Conservation (phyloP, 1,140 invertebrate species). For the Meloidogyne exigua region DNA sequence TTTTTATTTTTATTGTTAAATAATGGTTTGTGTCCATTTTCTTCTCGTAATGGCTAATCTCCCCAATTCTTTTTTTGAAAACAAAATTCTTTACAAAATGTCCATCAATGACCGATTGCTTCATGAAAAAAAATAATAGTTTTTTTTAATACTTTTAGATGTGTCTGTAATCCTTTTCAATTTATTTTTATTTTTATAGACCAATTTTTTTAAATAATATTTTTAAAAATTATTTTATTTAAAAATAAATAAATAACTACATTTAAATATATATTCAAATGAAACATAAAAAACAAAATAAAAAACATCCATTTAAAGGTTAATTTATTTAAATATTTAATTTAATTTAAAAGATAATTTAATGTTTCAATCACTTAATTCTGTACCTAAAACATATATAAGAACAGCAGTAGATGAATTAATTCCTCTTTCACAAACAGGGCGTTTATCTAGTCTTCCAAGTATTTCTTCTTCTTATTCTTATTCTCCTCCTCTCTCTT, state of each 20-base stretch:
- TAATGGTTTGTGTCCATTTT: neutral
- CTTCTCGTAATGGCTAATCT: neutral
- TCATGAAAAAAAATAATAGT: neutral
- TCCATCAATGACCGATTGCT: neutral
- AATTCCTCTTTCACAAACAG: slow-evolving; percentile 1
- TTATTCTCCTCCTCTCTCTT: too few relatives aligned
- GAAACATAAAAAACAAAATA: too few relatives aligned
- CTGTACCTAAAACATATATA: slow-evolving; percentile 24
- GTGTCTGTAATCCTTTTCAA: too few relatives aligned
- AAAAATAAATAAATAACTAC: too few relatives aligned
- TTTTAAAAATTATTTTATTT: too few relatives aligned
- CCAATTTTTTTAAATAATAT: too few relatives aligned
- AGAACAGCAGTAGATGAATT: slow-evolving; percentile 7
- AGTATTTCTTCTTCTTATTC: neutral
- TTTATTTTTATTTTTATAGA: too few relatives aligned
- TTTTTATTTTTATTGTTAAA: neutral
- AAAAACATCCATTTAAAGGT: too few relatives aligned
- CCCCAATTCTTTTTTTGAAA: neutral
- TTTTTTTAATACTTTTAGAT: neutral
- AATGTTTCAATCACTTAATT: slow-evolving; percentile 25
- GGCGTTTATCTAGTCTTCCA: slow-evolving; percentile 18
- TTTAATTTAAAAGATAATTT: slow-evolving; percentile 7
- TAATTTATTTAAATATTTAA: neutral
- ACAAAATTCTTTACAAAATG: neutral
- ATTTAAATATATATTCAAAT: too few relatives aligned